phyloP scores from a whole-genome alignment of 2,113 vertebrate genomes.

The Pteronura brasiliensis region DNA sequence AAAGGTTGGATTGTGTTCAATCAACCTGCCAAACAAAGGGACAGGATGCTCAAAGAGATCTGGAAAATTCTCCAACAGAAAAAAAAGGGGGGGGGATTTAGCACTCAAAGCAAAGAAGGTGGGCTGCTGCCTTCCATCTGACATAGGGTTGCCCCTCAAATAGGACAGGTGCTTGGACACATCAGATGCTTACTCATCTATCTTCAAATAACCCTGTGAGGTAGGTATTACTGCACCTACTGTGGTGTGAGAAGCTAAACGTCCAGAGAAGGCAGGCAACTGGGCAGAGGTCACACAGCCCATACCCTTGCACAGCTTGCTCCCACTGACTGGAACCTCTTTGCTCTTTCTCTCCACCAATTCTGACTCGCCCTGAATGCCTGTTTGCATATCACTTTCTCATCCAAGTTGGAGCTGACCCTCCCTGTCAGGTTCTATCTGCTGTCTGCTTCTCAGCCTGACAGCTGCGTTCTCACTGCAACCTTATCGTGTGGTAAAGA shows the following conservation, averaged over 20 bases:
- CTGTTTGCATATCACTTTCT: neutral
- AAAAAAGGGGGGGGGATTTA: neutral
- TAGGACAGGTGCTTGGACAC: neutral
- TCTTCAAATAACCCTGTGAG: neutral
- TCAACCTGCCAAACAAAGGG: neutral
- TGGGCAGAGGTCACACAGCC: neutral
- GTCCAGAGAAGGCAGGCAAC: neutral
- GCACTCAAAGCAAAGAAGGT: neutral
- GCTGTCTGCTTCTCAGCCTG: neutral
- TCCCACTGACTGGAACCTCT: neutral
- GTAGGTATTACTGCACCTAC: no score
- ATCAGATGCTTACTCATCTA: neutral
- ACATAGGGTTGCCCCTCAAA: neutral
- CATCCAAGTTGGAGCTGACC: neutral
- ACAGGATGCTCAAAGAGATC: neutral
- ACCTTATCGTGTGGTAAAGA: no score
- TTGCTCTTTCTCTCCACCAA: neutral
- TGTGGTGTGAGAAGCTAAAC: neutral
- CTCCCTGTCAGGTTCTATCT: neutral
- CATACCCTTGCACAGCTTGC: neutral
- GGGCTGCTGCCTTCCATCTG: neutral
- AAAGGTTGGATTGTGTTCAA: neutral
- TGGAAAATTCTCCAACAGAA: neutral
- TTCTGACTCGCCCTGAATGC: neutral
- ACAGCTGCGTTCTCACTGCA: neutral